These are phyloP conservation scores for Pterocles gutturalis DNA, from an alignment of 2,113 vertebrate species.

Conservation along the genomic window DNA sequence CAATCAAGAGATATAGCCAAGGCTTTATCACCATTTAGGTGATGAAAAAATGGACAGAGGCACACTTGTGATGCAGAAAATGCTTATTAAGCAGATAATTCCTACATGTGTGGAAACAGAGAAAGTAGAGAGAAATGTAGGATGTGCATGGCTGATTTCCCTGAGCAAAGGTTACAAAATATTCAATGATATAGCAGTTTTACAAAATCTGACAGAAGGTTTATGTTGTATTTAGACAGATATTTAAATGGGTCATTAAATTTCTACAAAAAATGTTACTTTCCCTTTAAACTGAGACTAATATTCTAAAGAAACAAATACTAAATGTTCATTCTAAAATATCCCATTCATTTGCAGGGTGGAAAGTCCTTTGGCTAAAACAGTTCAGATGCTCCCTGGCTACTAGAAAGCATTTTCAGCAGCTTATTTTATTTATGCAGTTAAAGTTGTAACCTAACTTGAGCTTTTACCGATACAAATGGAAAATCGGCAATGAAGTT, in stretches of 20 bases:
- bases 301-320: not conserved
- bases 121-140: not conserved
- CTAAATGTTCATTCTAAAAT: not conserved
- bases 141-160: not conserved
- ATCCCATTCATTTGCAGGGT: not conserved
- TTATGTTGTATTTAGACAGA: not conserved
- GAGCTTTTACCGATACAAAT: not conserved
- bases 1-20: not conserved
- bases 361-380: not conserved
- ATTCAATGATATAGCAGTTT: not conserved
- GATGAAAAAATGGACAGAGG: not conserved
- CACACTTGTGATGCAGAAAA: not conserved
- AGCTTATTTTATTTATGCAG: not conserved
- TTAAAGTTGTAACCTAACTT: not conserved
- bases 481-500: not conserved
- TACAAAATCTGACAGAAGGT: not conserved
- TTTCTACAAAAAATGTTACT: not conserved
- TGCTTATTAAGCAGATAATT: not conserved
- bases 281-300: not conserved
- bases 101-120: not conserved
- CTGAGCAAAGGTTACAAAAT: not conserved
- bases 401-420: not conserved
- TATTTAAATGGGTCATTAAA: not conserved
- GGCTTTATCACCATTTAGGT: not conserved
- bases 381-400: not conserved